A percentile compares a stretch with the other conserved stretches of the same genome.
These are phyloP conservation scores for Epicampocera succincta DNA, from an alignment of 2,888 invertebrate species.

Conservation along the genomic window DNA sequence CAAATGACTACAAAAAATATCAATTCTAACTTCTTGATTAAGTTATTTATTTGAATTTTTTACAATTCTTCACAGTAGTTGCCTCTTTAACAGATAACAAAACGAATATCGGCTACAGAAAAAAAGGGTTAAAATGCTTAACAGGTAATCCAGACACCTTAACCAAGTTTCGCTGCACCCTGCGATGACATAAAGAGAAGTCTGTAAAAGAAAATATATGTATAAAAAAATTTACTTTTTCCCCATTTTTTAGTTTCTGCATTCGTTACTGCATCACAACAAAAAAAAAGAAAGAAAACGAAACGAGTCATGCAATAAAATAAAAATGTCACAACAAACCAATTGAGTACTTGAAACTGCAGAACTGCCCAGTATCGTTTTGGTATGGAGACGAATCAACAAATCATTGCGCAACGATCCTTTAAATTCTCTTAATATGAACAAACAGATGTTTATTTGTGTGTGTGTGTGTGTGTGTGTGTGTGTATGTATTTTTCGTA, in stretches of 20 bases:
- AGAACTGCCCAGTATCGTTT: conserved; percentile 1
- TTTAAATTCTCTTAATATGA: conserved; percentile 27
- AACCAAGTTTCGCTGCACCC: conserved; percentile 30
- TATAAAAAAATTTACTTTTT: conserved; percentile 10
- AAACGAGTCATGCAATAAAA: conserved; percentile 29
- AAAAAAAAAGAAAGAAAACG: background rate
- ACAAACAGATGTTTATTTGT: background rate
- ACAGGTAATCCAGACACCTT: conserved; percentile 55
- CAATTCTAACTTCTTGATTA: conserved; percentile 28
- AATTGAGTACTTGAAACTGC: conserved; percentile 28
- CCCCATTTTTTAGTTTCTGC: background rate
- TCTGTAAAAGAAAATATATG: conserved; percentile 28
- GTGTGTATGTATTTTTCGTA: background rate
- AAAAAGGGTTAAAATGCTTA: conserved; percentile 25
- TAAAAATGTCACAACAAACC: conserved; percentile 66
- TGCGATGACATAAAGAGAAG: background rate
- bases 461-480: background rate
- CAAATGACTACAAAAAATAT: background rate
- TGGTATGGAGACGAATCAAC: conserved; percentile 10
- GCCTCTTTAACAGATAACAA: conserved; percentile 16
- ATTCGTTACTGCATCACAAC: background rate
- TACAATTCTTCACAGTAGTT: conserved; percentile 30
- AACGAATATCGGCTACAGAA: conserved; percentile 5
- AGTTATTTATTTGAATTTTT: conserved; percentile 37
- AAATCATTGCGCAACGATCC: conserved; percentile 42